Conservation (phyloP, 2,888 invertebrate species). For the Cerceris ruficornis region DNA sequence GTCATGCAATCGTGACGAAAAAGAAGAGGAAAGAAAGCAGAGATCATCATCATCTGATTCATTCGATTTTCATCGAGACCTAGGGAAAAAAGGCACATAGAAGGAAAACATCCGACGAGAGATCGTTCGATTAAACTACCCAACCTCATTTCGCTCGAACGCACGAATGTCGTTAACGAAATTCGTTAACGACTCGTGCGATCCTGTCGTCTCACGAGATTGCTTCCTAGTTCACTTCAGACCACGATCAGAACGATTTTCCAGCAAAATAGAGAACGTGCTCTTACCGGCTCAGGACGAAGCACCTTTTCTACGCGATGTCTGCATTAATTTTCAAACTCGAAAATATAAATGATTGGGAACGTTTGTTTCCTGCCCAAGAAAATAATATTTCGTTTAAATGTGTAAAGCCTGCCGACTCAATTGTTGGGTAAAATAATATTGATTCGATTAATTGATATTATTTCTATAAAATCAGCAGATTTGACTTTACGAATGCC, state of each 20-base stretch:
- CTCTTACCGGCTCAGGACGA: conserved; percentile 6
- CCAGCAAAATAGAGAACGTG: conserved; percentile 38
- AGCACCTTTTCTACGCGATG: not conserved
- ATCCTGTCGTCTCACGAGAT: conserved; percentile 56
- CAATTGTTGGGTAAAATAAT: too few species aligned
- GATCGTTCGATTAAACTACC: conserved; percentile 61
- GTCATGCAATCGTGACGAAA: not conserved
- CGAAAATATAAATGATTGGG: not conserved
- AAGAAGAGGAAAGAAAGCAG: conserved; percentile 11
- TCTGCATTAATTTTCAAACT: conserved; percentile 21
- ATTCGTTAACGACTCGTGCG: conserved; percentile 71
- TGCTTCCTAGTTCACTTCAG: conserved; percentile 48
- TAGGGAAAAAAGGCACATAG: conserved; percentile 21
- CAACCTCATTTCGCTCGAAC: conserved; percentile 57
- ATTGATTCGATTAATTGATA: too few species aligned
- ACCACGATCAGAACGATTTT: conserved; percentile 43
- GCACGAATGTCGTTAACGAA: conserved; percentile 71
- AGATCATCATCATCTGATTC: conserved; percentile 10
- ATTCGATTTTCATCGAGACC: conserved; percentile 41
- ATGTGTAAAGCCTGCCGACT: too few species aligned
- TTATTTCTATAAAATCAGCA: too few species aligned
- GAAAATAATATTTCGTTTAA: too few species aligned
- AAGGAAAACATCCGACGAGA: conserved; percentile 40
- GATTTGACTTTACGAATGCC: too few species aligned
- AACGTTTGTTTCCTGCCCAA: too few species aligned